phyloP scores from a whole-genome alignment of 2,113 vertebrate genomes.

The Tiliqua scincoides region DNA sequence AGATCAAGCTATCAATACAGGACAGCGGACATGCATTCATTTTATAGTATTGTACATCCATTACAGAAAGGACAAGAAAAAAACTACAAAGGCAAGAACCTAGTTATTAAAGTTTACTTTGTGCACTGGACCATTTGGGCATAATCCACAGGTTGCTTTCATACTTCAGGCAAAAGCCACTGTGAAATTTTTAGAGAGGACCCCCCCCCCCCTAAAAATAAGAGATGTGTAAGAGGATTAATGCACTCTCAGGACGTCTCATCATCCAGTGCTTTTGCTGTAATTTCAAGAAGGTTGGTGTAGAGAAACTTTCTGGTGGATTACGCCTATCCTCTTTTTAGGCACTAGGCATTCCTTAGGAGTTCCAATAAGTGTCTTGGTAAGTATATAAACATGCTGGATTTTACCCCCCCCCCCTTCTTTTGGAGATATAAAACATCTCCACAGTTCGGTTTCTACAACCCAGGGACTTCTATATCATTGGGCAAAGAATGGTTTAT shows the following conservation, averaged over 20 bases:
- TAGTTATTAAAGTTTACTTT: neutral
- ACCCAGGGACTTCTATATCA: rapidly evolving
- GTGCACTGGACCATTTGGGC: neutral
- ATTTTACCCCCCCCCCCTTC: neutral
- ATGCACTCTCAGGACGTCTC: neutral
- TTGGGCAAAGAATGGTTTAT: neutral
- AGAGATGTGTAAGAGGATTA: neutral
- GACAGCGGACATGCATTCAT: rapidly evolving
- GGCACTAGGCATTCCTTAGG: rapidly evolving
- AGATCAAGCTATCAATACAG: neutral
- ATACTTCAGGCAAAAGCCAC: neutral
- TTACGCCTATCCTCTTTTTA: neutral
- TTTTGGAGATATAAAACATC: neutral
- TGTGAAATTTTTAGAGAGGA: neutral
- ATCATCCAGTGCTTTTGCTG: neutral
- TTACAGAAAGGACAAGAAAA: neutral
- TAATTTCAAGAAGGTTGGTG: neutral
- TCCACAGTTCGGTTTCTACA: rapidly evolving
- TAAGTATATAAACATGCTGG: neutral
- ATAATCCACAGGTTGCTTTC: rapidly evolving
- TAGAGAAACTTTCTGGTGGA: neutral
- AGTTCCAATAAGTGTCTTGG: neutral
- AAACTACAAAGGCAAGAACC: neutral
- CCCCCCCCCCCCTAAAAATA: neutral
- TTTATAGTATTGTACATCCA: neutral